A percentile compares a stretch with the other conserved stretches of the same genome.
phyloP scores from a whole-genome alignment of 2,113 vertebrate species.

The Hypanus sabinus region DNA sequence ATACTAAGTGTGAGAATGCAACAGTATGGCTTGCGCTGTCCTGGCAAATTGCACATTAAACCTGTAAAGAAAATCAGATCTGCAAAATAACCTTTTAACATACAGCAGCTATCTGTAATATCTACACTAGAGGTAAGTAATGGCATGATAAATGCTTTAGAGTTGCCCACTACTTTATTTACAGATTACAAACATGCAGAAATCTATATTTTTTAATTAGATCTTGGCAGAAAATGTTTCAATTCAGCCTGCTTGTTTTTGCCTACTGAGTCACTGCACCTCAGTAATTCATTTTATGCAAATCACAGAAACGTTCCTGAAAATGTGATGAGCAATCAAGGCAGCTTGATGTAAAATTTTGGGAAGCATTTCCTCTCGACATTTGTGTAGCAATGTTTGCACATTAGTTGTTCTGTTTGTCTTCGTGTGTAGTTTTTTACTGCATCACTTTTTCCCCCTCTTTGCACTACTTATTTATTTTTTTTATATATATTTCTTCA shows the following conservation, averaged over 20 bases:
- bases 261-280: conserved; percentile 24
- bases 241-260: conserved; percentile 8
- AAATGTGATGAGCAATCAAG: neutral
- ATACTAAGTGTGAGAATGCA: conserved; percentile 36
- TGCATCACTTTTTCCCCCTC: too few species aligned
- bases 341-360: neutral
- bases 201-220: conserved; percentile 26
- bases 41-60: conserved; percentile 32
- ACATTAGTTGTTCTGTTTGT: too few species aligned
- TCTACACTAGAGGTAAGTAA: conserved; percentile 13
- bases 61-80: conserved; percentile 28
- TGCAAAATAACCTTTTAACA: conserved; percentile 36
- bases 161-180: conserved; percentile 15
- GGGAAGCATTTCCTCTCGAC: neutral
- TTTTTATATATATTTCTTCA: too few species aligned
- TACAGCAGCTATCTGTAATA: conserved; percentile 24
- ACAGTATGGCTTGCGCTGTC: conserved; percentile 29
- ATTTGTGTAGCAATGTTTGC: neutral
- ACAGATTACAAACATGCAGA: conserved; percentile 3
- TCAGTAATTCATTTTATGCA: conserved; percentile 25
- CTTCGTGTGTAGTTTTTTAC: too few species aligned
- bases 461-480: too few species aligned
- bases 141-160: conserved; percentile 22
- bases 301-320: neutral
- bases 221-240: conserved; percentile 15